Base-by-base conservation (phyloP, 2,888 invertebrate species). In the Sicus ferrugineus region DNA sequence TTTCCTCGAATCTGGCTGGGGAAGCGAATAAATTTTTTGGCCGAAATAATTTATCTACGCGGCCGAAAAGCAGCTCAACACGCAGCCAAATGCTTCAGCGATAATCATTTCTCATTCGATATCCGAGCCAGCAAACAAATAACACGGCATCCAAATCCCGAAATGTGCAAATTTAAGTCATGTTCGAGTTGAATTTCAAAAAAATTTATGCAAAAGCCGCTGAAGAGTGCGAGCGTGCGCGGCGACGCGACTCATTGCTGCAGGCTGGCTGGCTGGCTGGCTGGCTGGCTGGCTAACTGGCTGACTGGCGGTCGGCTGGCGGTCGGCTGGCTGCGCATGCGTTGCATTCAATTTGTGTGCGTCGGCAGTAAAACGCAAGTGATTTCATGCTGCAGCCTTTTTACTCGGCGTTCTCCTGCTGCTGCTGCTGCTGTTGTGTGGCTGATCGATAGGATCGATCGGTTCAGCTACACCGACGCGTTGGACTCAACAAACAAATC, bases 141-240 rank as follows among this genome's bases (percentile, higher is more conserved):
- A 28, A 52, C 16, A 42, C 38, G 23, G 34, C 23, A 38, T 42
- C 23, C 11, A 64, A 64, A 52, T 52, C 52, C 34, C 23, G 52
- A 64, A 50, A 64, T 64, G 64, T 48, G 50, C 64, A 50, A 64
- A 64, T 64, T 64, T 64, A 64, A 64, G 48, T 52, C 50, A 64
- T 64, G 50, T 64, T 64, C 64, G 64, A 31, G 23, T 52, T 21
- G 46, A 62, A 62, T 42, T 62, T 26, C 38, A 42, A 61, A 21
- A 42, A 38, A 7, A 61, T 38, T 42, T 38, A 61, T 42, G 42
- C 23, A 61, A 61, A 61, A 34, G 21, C 21, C 21, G 1, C 14
- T n/a, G n/a, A 52, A 52, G 6, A 54, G 19, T 19, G 26, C 26
- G 0, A 54, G 14, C 19, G 61, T 38, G 30, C 19, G 30, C 30